These are phyloP conservation scores for Orientallactaga bullata DNA, from an alignment of 2,113 vertebrate species.

Conservation along the genomic window DNA sequence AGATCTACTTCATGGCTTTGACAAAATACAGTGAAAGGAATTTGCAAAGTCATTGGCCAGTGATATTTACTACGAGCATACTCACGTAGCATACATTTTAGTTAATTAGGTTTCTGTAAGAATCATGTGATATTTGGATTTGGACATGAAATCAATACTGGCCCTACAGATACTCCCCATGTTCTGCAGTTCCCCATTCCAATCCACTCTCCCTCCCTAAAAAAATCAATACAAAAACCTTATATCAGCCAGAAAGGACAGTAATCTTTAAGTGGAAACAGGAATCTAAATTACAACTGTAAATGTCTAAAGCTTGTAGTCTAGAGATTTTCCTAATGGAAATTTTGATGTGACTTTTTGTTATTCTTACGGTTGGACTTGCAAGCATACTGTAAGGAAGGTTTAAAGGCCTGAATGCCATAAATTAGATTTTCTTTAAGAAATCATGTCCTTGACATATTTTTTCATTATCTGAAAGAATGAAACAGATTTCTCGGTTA, in stretches of 20 bases:
- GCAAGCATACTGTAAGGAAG: slow-evolving; percentile 46
- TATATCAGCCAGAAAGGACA: slow-evolving; percentile 81
- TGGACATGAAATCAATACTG: slow-evolving; percentile 87
- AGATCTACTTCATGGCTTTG: background rate
- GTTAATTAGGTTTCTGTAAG: slow-evolving; percentile 86
- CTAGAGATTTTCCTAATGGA: slow-evolving; percentile 75
- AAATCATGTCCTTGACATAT: slow-evolving; percentile 59
- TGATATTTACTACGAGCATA: slow-evolving; percentile 76
- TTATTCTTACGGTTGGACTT: slow-evolving; percentile 67
- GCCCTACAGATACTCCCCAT: slow-evolving; percentile 81
- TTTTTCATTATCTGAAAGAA: slow-evolving; percentile 77
- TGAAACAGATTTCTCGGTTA: slow-evolving; percentile 74
- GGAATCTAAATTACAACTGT: slow-evolving; percentile 75
- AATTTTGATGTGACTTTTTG: slow-evolving; percentile 70
- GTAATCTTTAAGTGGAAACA: slow-evolving; percentile 76
- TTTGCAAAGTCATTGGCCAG: slow-evolving; percentile 64
- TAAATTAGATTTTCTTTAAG: slow-evolving; percentile 79
- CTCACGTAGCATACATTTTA: slow-evolving; percentile 82
- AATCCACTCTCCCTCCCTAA: slow-evolving; percentile 41
- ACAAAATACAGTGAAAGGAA: slow-evolving; percentile 58
- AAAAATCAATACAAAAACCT: slow-evolving; percentile 86
- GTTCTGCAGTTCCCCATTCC: slow-evolving; percentile 46
- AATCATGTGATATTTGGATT: slow-evolving; percentile 85
- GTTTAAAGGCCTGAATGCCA: slow-evolving; percentile 68
- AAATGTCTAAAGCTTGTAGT: slow-evolving; percentile 72